Conservation (phyloP, 2,797 vertebrate genomes). For the Lacerta viridis region DNA sequence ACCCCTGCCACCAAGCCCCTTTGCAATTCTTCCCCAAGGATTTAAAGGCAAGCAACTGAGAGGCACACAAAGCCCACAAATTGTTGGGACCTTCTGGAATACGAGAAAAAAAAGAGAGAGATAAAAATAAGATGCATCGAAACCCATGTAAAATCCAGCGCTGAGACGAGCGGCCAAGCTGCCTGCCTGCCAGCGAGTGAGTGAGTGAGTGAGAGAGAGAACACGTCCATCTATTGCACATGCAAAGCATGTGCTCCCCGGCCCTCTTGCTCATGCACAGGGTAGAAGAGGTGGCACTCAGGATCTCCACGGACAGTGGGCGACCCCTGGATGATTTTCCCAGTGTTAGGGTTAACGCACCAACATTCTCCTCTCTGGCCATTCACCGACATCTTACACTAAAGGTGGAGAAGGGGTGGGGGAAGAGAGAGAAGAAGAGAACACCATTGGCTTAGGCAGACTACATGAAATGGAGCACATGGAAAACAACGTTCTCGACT, state of each 20-base stretch:
- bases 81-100: constrained; percentile 77
- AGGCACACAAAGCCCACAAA: constrained; percentile 63
- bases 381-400: constrained; percentile 98
- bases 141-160: constrained; percentile 76
- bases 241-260: constrained; percentile 72
- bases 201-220: constrained; percentile 44
- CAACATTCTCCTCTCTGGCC: constrained; percentile 97
- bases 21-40: constrained; percentile 45
- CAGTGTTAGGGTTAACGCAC: constrained; percentile 94
- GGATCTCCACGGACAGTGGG: constrained; percentile 93
- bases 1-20: constrained; percentile 46
- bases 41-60: constrained; percentile 55
- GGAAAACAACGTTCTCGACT: not conserved
- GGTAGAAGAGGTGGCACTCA: constrained; percentile 91
- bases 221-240: constrained; percentile 72
- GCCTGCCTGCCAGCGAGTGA: constrained; percentile 37
- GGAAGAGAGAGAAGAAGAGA: constrained; percentile 14
- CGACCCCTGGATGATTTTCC: constrained; percentile 87
- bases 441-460: not conserved
- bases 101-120: constrained; percentile 61
- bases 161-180: constrained; percentile 49
- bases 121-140: constrained; percentile 65
- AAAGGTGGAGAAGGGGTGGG: constrained; percentile 68
- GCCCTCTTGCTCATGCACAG: constrained; percentile 79
- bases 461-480: not conserved